Percentiles rank a stretch among this genome's conserved stretches.
These are phyloP conservation scores for Typhlomys cinereus DNA, from an alignment of 2,113 vertebrate genomes.

Conservation along the genomic window DNA sequence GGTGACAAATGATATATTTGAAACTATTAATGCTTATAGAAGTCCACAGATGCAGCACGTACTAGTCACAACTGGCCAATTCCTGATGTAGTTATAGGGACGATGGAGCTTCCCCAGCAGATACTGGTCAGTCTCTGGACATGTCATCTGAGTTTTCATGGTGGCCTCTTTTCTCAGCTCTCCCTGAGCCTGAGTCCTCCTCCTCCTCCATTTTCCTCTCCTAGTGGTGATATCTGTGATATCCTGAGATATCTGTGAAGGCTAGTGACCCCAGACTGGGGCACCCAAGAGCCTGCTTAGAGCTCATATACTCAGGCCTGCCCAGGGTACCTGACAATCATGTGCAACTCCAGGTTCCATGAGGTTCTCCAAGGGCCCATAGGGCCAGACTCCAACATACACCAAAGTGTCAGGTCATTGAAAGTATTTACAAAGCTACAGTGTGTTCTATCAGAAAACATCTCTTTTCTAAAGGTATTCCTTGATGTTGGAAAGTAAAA, in stretches of 20 bases:
- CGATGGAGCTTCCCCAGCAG: background rate
- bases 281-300: background rate
- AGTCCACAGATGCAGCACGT: background rate
- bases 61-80: too few relatives aligned
- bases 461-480: background rate
- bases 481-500: background rate
- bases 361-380: background rate
- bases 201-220: background rate
- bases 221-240: too few relatives aligned
- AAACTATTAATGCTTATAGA: background rate
- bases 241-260: background rate
- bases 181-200: background rate
- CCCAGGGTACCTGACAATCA: background rate
- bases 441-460: background rate
- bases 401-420: accelerated
- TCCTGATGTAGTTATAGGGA: background rate
- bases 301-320: accelerated
- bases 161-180: background rate
- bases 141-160: background rate
- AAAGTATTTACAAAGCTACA: background rate
- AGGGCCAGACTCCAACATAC: too few relatives aligned
- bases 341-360: background rate
- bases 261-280: background rate
- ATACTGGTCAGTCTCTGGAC: background rate
- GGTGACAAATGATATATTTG: background rate